Conservation (phyloP, 2,113 vertebrate genomes). For the Orthonyx spaldingii region DNA sequence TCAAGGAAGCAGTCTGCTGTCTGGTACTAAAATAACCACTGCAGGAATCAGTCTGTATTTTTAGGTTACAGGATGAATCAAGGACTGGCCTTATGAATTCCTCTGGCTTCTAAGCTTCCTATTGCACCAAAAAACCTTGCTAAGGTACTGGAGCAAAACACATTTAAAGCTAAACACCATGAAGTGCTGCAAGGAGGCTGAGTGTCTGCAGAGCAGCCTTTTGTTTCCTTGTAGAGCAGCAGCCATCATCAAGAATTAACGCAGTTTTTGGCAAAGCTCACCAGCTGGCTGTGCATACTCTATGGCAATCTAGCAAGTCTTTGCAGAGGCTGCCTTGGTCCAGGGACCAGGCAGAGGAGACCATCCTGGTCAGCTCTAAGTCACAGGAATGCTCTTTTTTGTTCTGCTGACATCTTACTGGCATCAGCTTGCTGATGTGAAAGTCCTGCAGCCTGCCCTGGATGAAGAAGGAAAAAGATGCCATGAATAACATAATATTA, state of each 20-base stretch:
- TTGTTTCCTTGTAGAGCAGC: not conserved
- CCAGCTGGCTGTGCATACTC: not conserved
- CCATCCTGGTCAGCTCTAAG: not conserved
- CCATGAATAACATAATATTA: not conserved
- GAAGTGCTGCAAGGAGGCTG: not conserved
- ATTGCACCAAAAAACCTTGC: slow-evolving; percentile 25
- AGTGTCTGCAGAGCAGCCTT: not conserved
- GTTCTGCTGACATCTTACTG: not conserved
- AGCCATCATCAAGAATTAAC: not conserved
- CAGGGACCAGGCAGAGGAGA: not conserved
- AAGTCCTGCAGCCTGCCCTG: not conserved
- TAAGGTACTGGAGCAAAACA: not conserved
- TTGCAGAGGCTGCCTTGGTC: not conserved
- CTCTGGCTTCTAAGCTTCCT: slow-evolving; percentile 52
- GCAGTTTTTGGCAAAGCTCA: not conserved
- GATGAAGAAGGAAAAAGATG: not conserved
- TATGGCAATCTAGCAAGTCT: not conserved
- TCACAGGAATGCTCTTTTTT: not conserved
- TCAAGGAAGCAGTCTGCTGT: slow-evolving; percentile 69
- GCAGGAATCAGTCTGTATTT: slow-evolving; percentile 66
- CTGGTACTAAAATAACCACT: slow-evolving; percentile 60
- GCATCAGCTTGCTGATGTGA: not conserved
- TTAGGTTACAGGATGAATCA: slow-evolving; percentile 69
- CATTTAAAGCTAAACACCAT: not conserved
- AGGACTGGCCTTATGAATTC: not conserved